Base-by-base conservation (phyloP, 1,140 invertebrate species). In the Leptestheria dahalacensis region DNA sequence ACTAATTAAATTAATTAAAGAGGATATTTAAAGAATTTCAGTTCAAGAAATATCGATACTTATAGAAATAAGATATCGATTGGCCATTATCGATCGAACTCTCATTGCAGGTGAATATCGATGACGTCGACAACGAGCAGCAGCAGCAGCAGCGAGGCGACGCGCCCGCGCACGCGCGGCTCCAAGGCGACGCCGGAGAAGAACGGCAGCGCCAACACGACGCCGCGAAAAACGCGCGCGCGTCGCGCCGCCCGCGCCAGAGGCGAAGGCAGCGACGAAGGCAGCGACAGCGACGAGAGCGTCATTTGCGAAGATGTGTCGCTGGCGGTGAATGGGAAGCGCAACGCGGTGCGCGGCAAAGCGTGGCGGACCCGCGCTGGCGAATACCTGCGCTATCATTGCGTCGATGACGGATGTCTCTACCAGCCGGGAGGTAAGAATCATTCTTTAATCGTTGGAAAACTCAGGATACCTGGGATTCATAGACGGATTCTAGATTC, bases 401-500 rank as follows among this genome's bases (percentile, higher is more conserved):
- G 68, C 60, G 63, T 67, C 9, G 62, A 67, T 47, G 69, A 70
- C 51, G 64, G 64, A 48, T 56, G 61, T 9, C 62, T 68, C 47
- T 71, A 71, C 61, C 62, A 65, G 60, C 68, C 69, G 47, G 68
- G 68, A 66, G 69, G 69, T 70, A 64, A 41, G 33, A 64, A 67
- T 57, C n/a, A 23, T n/a, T n/a, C n/a, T n/a, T n/a, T n/a, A n/a
- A n/a, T n/a, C n/a, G n/a, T n/a, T n/a, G n/a, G n/a, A n/a, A n/a
- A n/a, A n/a, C n/a, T n/a, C n/a, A n/a, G n/a, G n/a, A n/a, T n/a
- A n/a, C n/a, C n/a, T n/a, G n/a, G 15, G 33, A 41, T 9, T 41
- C 33, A 15, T 41, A 41, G 33, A 41, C 6, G 33, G 15, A 41
- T 41, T 15, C 33, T 41, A 41, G 33, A 41, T 9, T 41, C 33